phyloP scores from a whole-genome alignment of 2,113 vertebrate genomes.

The Eulemur macaco region DNA sequence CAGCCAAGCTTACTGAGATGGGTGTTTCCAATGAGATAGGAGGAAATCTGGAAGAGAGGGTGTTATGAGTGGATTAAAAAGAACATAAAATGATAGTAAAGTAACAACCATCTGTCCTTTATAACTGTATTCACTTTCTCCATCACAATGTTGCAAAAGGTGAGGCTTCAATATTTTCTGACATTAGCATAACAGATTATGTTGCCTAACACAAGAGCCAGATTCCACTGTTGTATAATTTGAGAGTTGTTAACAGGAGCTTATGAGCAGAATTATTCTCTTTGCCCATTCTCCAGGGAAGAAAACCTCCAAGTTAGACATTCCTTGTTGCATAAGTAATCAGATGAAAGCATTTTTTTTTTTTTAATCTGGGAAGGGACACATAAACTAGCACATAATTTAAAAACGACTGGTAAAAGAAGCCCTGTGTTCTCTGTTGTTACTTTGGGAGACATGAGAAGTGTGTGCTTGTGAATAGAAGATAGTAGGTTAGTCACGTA shows the following conservation, averaged over 20 bases:
- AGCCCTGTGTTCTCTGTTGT: neutral
- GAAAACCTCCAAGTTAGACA: neutral
- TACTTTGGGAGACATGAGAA: neutral
- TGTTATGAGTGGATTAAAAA: neutral
- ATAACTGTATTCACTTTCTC: neutral
- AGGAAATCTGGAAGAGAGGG: neutral
- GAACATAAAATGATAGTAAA: neutral
- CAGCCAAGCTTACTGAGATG: neutral
- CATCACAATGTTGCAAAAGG: neutral
- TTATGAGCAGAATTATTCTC: neutral
- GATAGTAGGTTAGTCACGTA: neutral
- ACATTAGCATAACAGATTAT: neutral
- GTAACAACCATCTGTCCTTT: neutral
- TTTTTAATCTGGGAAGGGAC: neutral
- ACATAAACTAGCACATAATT: neutral
- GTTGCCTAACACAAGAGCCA: neutral
- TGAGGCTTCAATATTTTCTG: neutral
- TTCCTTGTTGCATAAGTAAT: neutral
- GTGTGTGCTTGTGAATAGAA: neutral
- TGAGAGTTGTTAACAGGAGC: neutral
- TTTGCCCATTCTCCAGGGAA: neutral
- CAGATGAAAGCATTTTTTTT: neutral
- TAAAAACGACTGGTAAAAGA: neutral
- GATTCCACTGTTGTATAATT: neutral
- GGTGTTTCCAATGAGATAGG: neutral